A percentile compares a stretch with the other conserved stretches of the same genome.
Conservation (phyloP, 2,113 vertebrate genomes). For the Cephalophus harveyi region DNA sequence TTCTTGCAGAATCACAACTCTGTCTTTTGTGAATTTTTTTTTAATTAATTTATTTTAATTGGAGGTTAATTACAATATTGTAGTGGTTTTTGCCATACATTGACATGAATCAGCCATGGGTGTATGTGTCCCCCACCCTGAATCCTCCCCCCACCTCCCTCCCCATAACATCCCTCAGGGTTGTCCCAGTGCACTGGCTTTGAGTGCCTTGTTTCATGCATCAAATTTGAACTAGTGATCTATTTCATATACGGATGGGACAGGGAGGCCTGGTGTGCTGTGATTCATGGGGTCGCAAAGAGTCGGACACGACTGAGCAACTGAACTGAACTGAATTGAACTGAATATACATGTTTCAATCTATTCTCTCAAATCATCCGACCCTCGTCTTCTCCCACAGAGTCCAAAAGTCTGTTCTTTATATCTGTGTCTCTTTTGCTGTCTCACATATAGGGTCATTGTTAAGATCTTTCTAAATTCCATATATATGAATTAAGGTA, state of each 20-base stretch:
- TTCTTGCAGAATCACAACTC: not conserved
- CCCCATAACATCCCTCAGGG: not conserved
- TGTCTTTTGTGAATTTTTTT: not conserved
- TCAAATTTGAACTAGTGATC: not conserved
- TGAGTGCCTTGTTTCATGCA: not conserved
- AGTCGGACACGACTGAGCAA: too few relatives aligned
- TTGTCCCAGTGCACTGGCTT: not conserved
- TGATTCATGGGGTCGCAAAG: too few relatives aligned
- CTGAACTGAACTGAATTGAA: too few relatives aligned
- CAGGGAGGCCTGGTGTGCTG: too few relatives aligned
- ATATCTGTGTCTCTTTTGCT: not conserved
- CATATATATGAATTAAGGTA: not conserved
- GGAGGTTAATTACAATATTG: not conserved
- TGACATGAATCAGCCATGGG: not conserved
- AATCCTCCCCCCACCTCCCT: accelerated
- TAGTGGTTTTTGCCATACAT: not conserved
- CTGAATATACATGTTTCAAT: not conserved
- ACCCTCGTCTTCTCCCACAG: not conserved
- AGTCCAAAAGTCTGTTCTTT: not conserved
- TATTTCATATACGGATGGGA: not conserved
- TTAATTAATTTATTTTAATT: not conserved
- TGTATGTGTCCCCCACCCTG: not conserved
- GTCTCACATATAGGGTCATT: not conserved
- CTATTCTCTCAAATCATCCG: not conserved
- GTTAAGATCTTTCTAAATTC: not conserved